Evolutionary conservation across 2,888 invertebrate genomes (phyloP).

Genomic region (Clunio marinus): DNA sequence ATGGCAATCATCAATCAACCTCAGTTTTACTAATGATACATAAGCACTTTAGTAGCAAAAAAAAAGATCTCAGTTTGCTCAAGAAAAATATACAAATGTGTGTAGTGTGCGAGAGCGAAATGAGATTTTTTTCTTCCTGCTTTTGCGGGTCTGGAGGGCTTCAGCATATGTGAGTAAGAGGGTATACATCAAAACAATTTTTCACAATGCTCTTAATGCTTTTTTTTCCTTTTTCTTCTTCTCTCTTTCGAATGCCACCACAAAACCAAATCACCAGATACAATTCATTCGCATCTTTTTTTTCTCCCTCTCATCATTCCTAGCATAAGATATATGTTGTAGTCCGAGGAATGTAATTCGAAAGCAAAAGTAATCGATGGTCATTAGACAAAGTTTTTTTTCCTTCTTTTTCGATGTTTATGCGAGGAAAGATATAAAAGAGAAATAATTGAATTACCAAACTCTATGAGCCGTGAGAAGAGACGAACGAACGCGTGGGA

Average conservation of each 20-base stretch:
- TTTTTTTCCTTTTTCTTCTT: slow-evolving; percentile 5
- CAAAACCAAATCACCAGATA: slow-evolving; percentile 1
- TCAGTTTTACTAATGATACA: slow-evolving; percentile 32
- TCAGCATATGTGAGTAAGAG: neutral
- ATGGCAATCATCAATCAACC: slow-evolving; percentile 35
- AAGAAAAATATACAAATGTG: neutral
- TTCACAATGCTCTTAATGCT: slow-evolving; percentile 31
- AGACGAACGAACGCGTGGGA: neutral
- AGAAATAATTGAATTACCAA: slow-evolving; percentile 32
- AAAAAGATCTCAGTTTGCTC: neutral
- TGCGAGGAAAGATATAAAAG: neutral
- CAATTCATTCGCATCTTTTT: neutral
- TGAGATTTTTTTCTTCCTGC: neutral
- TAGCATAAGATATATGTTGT: neutral
- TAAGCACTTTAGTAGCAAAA: slow-evolving; percentile 18
- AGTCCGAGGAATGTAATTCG: slow-evolving; percentile 7
- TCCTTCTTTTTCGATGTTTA: no score
- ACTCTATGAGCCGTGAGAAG: neutral
- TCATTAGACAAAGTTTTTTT: slow-evolving; percentile 10
- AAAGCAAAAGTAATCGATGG: slow-evolving; percentile 24
- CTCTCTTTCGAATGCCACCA: neutral
- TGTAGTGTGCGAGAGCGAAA: slow-evolving; percentile 12
- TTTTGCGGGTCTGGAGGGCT: no score
- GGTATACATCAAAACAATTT: slow-evolving; percentile 17
- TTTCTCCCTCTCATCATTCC: neutral